A percentile compares a stretch with the other conserved stretches of the same genome.
These are phyloP conservation scores for Arbacia lixula DNA, from an alignment of 53 echinoderm and acorn worm genomes.

Conservation along the genomic window DNA sequence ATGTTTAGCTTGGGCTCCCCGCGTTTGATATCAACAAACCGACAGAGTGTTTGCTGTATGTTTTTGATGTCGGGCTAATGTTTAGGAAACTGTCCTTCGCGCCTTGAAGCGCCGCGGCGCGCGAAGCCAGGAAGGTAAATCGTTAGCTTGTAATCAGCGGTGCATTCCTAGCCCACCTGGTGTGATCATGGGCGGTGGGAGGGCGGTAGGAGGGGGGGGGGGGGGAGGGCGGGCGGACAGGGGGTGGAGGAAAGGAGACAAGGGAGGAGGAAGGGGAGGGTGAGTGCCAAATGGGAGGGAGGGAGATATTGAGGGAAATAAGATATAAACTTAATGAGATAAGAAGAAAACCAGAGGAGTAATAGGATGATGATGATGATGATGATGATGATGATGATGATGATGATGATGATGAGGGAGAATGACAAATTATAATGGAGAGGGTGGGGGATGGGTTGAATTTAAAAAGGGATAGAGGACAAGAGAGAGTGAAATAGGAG, in stretches of 20 bases:
- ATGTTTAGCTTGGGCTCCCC: slow-evolving; percentile 6
- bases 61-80: not conserved
- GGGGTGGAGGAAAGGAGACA: not conserved
- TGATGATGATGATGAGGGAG: no score
- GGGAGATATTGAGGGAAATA: not conserved
- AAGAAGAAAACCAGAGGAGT: no score
- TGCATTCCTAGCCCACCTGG: slow-evolving; percentile 7
- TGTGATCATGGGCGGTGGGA: not conserved
- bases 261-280: not conserved
- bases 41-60: no score
- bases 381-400: no score
- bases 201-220: not conserved
- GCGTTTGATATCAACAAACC: slow-evolving; percentile 11
- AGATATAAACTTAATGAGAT: no score
- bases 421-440: no score
- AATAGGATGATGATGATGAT: no score
- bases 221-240: not conserved
- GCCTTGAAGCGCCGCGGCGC: slow-evolving; percentile 19
- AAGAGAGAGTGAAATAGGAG: not conserved
- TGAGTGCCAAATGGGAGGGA: not conserved
- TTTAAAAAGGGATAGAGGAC: not conserved
- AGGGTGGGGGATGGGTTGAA: not conserved
- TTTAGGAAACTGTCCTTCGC: not conserved
- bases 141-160: slow-evolving; percentile 1
- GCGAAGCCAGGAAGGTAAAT: no score